Evolutionary conservation across 2,888 invertebrate genomes (phyloP), one percentile per base, ranked within the genome.

Genomic region (Cistogaster globosa): DNA sequence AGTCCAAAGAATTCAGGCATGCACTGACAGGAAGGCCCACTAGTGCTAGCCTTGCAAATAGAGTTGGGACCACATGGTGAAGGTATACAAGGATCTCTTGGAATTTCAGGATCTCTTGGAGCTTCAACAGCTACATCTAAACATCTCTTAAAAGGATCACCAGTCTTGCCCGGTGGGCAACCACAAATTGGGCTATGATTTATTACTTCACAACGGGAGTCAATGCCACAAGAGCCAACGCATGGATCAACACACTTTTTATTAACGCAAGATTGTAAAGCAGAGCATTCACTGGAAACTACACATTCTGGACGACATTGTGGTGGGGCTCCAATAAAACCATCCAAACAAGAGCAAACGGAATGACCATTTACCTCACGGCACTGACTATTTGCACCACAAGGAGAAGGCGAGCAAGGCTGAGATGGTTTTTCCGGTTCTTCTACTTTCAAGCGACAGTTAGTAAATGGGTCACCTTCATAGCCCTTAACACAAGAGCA

Each of bases 1-100:
- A 94, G 94, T 48, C 97, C 97, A 63, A 96, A 94, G 90, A 97
- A 97, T 87, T 95, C 95, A 72, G 95, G 94, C n/a, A 95, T 92
- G 90, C 97, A 97, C 87, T 95, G 94, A 89, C 97, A 97, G 20
- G 95, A 94, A 60, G 97, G 95, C 88, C 94, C 94, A 62, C 94
- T 95, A 76, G 95, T 95, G 75, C 94, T 93, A 84, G 94, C 94
- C 87, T 95, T 93, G 90, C 97, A 97, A 86, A 95, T 93, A 4
- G 97, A 94, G 91, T 97, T 97, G 1, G 96, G 96, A 82, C 97
- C 97, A 93, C 97, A 97, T 0, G 97, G 97, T 53, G 96, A 95
- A 80, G 96, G 96, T 83, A 93, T 93, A 89, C 97, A 97, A 11
- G 96, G 96, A 90, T 95, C 93, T 89, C 93, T 87, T 88, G 92